A percentile compares a stretch with the other conserved stretches of the same genome.
Conservation (phyloP, 1,140 invertebrate genomes). For the Ladona fulva region DNA sequence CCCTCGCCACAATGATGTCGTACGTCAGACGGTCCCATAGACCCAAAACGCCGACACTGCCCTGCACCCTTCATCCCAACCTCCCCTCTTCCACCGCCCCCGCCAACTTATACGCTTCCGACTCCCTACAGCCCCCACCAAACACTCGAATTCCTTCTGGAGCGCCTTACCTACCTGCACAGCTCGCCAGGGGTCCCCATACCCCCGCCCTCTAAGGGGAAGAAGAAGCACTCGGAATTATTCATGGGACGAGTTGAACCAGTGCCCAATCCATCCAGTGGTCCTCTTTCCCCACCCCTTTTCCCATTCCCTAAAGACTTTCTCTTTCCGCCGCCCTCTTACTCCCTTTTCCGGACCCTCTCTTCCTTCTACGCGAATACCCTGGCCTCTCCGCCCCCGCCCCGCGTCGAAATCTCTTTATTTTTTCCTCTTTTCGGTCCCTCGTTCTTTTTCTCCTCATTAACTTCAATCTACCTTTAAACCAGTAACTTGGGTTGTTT, state of each 20-base stretch:
- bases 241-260: constrained; percentile 7
- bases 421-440: background rate
- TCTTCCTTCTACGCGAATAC: background rate
- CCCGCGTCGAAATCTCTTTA: background rate
- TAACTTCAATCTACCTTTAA: constrained; percentile 2
- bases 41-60: background rate
- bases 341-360: background rate
- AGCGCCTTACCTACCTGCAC: constrained; percentile 1
- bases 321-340: background rate
- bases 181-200: background rate
- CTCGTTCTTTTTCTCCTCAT: constrained; percentile 1
- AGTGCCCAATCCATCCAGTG: background rate
- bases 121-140: background rate
- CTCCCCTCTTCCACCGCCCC: background rate
- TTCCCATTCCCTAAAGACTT: background rate
- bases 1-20: background rate
- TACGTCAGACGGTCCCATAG: background rate
- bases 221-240: background rate
- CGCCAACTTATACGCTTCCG: background rate
- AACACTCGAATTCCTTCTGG: background rate
- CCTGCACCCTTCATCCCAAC: background rate
- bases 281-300: background rate
- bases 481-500: background rate
- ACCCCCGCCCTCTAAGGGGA: background rate
- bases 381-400: background rate